Evolutionary conservation across 2,888 invertebrate genomes (phyloP).

Genomic region (Diarsia brunnea): DNA sequence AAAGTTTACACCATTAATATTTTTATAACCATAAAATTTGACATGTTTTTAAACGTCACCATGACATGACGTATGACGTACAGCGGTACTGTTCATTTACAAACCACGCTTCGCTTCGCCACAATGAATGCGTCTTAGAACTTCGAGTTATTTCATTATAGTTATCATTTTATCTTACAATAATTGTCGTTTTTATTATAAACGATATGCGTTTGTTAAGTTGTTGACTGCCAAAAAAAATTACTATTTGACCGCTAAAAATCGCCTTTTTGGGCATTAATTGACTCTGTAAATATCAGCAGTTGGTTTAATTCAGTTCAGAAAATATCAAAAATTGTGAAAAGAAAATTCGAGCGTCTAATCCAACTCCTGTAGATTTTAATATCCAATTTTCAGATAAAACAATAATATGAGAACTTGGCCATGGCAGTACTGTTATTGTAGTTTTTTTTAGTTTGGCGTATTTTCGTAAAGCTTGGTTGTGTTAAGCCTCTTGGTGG

Average conservation of each 20-base stretch:
- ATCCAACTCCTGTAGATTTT: neutral
- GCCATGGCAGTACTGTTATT: neutral
- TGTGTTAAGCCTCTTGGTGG: neutral
- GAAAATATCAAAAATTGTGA: neutral
- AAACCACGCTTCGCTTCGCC: neutral
- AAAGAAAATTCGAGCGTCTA: neutral
- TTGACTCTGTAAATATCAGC: neutral
- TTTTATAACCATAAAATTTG: slow-evolving; percentile 40
- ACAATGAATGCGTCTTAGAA: neutral
- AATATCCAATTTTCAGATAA: neutral
- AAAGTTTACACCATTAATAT: slow-evolving; percentile 22
- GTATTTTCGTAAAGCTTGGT: neutral
- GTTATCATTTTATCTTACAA: neutral
- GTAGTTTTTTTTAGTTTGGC: neutral
- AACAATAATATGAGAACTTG: neutral
- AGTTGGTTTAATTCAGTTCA: neutral
- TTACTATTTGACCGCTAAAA: neutral
- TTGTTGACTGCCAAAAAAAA: neutral
- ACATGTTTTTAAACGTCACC: slow-evolving; percentile 12
- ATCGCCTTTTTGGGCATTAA: neutral
- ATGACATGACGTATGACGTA: slow-evolving; percentile 5
- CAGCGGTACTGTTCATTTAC: no score
- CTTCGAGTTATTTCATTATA: neutral
- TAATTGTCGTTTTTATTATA: neutral
- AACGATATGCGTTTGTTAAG: neutral